Base-by-base conservation (phyloP, 1,140 invertebrate species). In the Heliconius melpomene region DNA sequence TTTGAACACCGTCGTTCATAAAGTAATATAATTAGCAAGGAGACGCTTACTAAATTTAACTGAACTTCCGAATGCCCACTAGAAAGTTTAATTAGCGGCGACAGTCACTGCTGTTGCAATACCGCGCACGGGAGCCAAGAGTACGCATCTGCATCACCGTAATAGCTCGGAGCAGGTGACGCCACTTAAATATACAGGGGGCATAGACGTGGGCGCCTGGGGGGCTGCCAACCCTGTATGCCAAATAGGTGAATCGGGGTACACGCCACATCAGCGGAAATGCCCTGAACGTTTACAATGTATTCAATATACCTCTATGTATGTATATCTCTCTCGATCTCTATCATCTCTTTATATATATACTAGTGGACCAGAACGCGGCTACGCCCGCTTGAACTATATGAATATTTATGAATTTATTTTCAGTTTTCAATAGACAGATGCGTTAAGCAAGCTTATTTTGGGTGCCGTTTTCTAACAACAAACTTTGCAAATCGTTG, bases 191-290 rank as follows among this genome's bases (percentile, higher is more conserved):
- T 90, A 90, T 79, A 82, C 84, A 66, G 75, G 75, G 79, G 82
- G 83, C 81, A 83, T 71, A 79, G 73, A 79, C 84, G 82, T 86
- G 82, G 83, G 84, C 78, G 79, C 72, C 88, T 90, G 89, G 88
- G 86, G 87, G 80, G 75, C 83, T 91, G 91, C 89, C 90, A 91
- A 88, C 79, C 81, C 71, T 36, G 74, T 38, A 84, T 92, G 91
- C 91, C 90, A 92, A 91, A 79, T 90, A 84, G 88, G 89, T 90
- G 87, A 89, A 83, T 82, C 81, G 79, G 26, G 74, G 77, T 81
- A 74, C 29, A 73, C 74, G 66, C 57, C n/a, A 32, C 46, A 72
- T 78, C 77, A 78, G 66, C 73, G 32, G 26, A 81, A 81, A 81
- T 72, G 26, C 38, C 57, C 7, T 50, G 18, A 75, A 60, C 46